Evolutionary conservation across 2,888 invertebrate genomes (phyloP).

Genomic region (Ethmia dodecea): DNA sequence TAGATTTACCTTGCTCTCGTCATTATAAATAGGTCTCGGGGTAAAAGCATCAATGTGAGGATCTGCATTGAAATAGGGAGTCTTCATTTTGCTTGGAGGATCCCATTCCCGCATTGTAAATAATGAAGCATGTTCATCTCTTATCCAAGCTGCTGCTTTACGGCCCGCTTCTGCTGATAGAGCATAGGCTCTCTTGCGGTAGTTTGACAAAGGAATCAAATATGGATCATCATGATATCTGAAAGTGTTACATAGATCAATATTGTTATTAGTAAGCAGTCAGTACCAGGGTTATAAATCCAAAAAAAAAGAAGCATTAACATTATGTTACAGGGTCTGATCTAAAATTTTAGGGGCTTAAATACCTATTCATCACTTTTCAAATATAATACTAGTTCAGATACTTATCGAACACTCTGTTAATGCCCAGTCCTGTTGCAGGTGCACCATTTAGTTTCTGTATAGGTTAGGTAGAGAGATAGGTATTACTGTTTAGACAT

Average conservation of each 20-base stretch:
- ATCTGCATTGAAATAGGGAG: constrained; percentile 73
- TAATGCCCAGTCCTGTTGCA: too few relatives aligned
- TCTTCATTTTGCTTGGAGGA: constrained; percentile 75
- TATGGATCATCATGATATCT: constrained; percentile 94
- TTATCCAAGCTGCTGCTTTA: constrained; percentile 91
- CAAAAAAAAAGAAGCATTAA: too few relatives aligned
- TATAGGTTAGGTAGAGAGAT: too few relatives aligned
- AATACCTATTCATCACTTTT: too few relatives aligned
- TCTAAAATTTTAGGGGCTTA: too few relatives aligned
- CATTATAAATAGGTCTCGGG: constrained; percentile 83
- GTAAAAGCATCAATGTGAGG: constrained; percentile 82
- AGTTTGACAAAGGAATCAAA: constrained; percentile 86
- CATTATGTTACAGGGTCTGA: too few relatives aligned
- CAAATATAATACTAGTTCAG: too few relatives aligned
- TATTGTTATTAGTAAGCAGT: too few relatives aligned
- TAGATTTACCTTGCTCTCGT: constrained; percentile 80
- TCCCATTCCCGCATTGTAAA: constrained; percentile 82
- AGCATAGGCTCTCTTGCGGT: constrained; percentile 82
- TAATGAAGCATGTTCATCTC: constrained; percentile 82
- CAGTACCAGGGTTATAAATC: too few relatives aligned
- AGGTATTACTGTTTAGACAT: too few relatives aligned
- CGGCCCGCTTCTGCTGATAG: constrained; percentile 91
- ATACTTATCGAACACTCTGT: too few relatives aligned
- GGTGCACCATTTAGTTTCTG: too few relatives aligned
- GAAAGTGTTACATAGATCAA: constrained; percentile 20